Conservation (phyloP, 1,140 invertebrate species). For the Drosophila sulfurigaster region DNA sequence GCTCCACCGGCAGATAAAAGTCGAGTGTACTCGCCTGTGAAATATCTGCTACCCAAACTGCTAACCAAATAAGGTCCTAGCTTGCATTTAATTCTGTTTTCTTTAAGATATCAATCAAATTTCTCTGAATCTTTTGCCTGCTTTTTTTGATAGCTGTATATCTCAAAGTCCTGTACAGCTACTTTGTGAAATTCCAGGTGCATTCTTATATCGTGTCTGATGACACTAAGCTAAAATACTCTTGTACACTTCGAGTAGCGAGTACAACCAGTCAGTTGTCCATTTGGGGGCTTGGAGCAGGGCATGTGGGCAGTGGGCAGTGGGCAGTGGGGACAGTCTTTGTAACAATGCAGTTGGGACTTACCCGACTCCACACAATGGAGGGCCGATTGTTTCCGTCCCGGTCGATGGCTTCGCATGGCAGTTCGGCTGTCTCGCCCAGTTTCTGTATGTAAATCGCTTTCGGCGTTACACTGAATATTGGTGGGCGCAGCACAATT, state of each 20-base stretch:
- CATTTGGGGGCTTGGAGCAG: background rate
- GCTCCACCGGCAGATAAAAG: background rate
- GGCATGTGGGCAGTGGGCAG: too few relatives aligned
- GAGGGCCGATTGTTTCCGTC: conserved; percentile 90
- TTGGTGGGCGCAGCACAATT: conserved; percentile 93
- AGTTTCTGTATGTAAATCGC: conserved; percentile 92
- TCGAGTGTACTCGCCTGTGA: background rate
- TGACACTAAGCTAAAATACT: background rate
- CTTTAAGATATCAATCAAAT: too few relatives aligned
- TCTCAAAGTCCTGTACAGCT: too few relatives aligned
- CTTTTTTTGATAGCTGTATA: too few relatives aligned
- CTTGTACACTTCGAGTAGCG: background rate
- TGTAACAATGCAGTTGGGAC: conserved; percentile 44
- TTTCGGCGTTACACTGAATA: conserved; percentile 91
- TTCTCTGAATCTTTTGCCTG: too few relatives aligned
- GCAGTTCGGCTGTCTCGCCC: conserved; percentile 92
- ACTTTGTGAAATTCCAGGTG: too few relatives aligned
- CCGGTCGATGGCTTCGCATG: conserved; percentile 92
- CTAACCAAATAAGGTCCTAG: too few relatives aligned
- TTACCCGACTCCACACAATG: conserved; percentile 95
- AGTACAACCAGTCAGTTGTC: background rate
- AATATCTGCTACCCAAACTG: background rate
- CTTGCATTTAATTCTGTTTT: too few relatives aligned
- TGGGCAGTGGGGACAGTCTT: background rate
- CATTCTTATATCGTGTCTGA: too few relatives aligned